phyloP scores from a whole-genome alignment of 2,888 invertebrate genomes.

The Carterocephalus palaemon region DNA sequence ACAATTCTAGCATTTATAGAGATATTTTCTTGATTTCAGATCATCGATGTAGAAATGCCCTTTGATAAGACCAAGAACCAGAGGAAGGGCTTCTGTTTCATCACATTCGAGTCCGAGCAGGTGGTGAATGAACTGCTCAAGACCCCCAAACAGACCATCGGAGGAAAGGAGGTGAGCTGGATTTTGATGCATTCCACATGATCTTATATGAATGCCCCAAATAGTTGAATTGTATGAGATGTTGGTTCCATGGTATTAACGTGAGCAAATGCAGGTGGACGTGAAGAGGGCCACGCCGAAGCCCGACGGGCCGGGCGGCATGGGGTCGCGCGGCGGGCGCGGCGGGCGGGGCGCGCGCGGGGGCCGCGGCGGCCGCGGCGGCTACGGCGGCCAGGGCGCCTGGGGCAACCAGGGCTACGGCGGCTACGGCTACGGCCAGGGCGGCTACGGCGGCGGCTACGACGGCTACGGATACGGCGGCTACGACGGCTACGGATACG shows the following conservation, averaged over 20 bases:
- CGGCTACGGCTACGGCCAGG: conserved; percentile 85
- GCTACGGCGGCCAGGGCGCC: conserved; percentile 82
- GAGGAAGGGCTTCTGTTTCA: conserved; percentile 97
- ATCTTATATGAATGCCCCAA: conserved; percentile 1
- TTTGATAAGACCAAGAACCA: conserved; percentile 98
- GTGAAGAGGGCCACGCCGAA: conserved; percentile 97
- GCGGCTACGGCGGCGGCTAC: conserved; percentile 85
- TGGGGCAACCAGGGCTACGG: conserved; percentile 83
- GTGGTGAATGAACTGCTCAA: conserved; percentile 94
- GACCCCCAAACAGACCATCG: conserved; percentile 94
- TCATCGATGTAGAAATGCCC: conserved; percentile 97
- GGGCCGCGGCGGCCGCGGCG: conserved; percentile 84
- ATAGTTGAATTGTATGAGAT: neutral
- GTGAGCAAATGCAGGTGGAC: conserved; percentile 82
- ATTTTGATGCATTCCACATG: too few species aligned
- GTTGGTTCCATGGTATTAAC: neutral
- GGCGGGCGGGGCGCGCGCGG: conserved; percentile 83
- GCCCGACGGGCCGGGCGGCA: conserved; percentile 86
- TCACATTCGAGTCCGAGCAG: conserved; percentile 97
- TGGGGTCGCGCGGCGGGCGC: conserved; percentile 81
- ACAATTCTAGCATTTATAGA: conserved; percentile 23
- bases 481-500: conserved; percentile 84
- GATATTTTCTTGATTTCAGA: conserved; percentile 76
- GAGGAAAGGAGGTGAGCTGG: conserved; percentile 89
- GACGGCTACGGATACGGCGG: conserved; percentile 86